Base-by-base conservation (phyloP, 23 tunicate genomes). In the Clavelina lepadiformis region DNA sequence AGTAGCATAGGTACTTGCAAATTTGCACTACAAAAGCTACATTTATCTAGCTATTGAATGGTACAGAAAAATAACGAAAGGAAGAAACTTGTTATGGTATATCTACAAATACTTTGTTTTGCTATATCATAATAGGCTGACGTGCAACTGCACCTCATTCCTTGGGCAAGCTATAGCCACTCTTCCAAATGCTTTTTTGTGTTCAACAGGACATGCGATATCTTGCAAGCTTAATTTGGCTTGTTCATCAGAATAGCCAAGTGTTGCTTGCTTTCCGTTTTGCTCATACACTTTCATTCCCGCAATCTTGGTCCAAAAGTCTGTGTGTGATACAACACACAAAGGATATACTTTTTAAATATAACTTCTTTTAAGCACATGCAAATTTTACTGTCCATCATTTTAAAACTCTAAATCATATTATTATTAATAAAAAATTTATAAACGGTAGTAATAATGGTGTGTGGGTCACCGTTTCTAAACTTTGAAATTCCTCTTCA, bases 101-200 rank as follows among this genome's bases (percentile, higher is more conserved):
- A n/a, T n/a, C n/a, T n/a, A n/a, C n/a, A n/a, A n/a, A n/a, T n/a
- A n/a, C n/a, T n/a, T n/a, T n/a, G n/a, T n/a, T n/a, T n/a, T n/a
- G n/a, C n/a, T n/a, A n/a, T 44, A 44, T 44, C 15, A 15, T 15
- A 11, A 44, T 13, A 13, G 6, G 23, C 8, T 54, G 6, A 54
- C 22, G n/a, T 54, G n/a, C 6, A 19, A 19, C 3, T 33, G 29
- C 27, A 83, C 92, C 72, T 83, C 66, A 31, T 53, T 38, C 35
- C 97, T 47, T 3, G 97, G 97, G 51, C 97, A 89, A 5, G 89
- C 78, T 19, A 89, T 81, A 0, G 97, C 97, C 45, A 81, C 60
- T 36, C 97, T 69, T 4, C 97, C 97, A 70, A 73, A 89, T 21
- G 97, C 97, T 68, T 76, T 89, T 58, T 72, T 61, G 47, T 89